A percentile compares a stretch with the other conserved stretches of the same genome.
Conservation (phyloP, 2,797 vertebrate genomes). For the Enteromius unitaeniatus region DNA sequence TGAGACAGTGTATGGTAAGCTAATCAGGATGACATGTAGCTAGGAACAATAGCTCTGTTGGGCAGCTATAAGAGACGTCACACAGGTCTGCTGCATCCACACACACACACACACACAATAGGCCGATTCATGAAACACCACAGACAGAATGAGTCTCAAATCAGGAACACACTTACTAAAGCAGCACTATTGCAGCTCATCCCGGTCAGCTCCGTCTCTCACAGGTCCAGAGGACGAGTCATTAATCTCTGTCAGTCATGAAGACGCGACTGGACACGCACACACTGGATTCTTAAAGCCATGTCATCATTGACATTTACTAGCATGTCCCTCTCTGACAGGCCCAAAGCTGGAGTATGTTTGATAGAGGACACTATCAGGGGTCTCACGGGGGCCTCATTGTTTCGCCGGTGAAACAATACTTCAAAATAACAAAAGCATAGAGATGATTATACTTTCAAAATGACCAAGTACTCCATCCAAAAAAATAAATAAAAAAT, state of each 20-base stretch:
- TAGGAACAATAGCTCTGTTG: slow-evolving; percentile 2
- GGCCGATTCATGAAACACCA: neutral
- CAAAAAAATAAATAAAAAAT: neutral
- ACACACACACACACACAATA: slow-evolving; percentile 2
- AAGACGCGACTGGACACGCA: neutral
- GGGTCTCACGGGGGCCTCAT: neutral
- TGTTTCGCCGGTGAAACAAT: neutral
- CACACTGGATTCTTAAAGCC: slow-evolving; percentile 30
- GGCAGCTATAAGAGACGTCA: neutral
- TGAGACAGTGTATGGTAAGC: neutral
- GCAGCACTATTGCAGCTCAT: neutral
- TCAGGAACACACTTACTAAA: neutral
- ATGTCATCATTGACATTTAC: slow-evolving; percentile 21
- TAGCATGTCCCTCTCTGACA: slow-evolving; percentile 8
- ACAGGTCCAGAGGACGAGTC: slow-evolving; percentile 22
- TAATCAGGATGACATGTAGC: neutral
- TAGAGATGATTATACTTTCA: neutral
- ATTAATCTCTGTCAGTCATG: slow-evolving; percentile 36
- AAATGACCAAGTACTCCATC: neutral
- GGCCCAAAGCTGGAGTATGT: slow-evolving; percentile 1
- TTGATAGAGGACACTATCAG: slow-evolving; percentile 8
- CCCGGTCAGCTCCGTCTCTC: neutral
- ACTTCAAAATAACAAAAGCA: neutral
- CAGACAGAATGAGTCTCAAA: neutral
- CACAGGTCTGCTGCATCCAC: neutral